These are phyloP conservation scores for Athripsodes cinereus DNA, from an alignment of 2,888 invertebrate species.

Conservation along the genomic window DNA sequence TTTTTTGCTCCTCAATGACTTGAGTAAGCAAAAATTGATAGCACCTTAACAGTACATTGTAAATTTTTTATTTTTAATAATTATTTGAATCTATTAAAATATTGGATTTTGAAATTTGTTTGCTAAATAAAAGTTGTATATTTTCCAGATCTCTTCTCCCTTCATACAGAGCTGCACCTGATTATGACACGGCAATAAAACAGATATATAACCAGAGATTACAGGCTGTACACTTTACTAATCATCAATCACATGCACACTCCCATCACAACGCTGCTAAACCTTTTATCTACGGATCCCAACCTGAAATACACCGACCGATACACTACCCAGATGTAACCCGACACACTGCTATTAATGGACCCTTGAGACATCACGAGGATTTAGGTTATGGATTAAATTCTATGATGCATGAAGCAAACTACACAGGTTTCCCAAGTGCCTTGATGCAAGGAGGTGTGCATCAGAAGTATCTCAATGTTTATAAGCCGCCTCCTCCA, in stretches of 20 bases:
- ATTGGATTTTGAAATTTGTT: not conserved
- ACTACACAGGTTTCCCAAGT: conserved; percentile 33
- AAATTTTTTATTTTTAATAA: too few relatives aligned
- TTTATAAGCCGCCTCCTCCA: conserved; percentile 80
- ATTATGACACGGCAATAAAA: conserved; percentile 90
- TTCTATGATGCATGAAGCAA: conserved; percentile 34
- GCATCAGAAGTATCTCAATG: conserved; percentile 54
- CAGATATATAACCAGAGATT: conserved; percentile 65
- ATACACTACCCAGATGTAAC: conserved; percentile 63
- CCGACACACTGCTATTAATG: conserved; percentile 42
- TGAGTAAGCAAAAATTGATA: not conserved
- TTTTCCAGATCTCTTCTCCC: conserved; percentile 78
- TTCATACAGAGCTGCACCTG: conserved; percentile 84
- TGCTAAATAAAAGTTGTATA: conserved; percentile 48
- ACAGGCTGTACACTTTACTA: conserved; percentile 42
- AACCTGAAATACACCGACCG: conserved; percentile 65
- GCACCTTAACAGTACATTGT: too few relatives aligned
- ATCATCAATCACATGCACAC: conserved; percentile 37
- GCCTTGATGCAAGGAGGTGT: conserved; percentile 38
- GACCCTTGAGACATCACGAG: conserved; percentile 33
- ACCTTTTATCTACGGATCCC: conserved; percentile 58
- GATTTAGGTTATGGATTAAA: conserved; percentile 40
- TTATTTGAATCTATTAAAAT: not conserved
- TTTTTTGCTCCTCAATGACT: not conserved
- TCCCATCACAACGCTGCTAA: conserved; percentile 32